Evolutionary conservation across 1,140 invertebrate genomes (phyloP), one percentile per base, ranked within the genome.

Genomic region (Euglossa dilemma): DNA sequence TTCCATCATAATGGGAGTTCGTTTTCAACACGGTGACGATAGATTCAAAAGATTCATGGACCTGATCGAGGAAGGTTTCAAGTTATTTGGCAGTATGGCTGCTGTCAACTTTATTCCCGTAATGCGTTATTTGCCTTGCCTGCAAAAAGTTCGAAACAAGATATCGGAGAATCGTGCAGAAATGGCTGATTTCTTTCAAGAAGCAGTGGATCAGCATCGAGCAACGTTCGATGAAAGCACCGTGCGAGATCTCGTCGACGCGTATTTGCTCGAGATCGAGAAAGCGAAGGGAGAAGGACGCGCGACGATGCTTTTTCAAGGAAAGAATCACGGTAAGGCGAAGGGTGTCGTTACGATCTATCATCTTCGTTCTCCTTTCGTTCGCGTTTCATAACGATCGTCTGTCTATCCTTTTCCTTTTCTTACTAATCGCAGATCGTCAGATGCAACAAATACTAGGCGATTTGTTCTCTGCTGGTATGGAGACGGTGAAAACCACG

Each of bases 401-500:
- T n/a, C n/a, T n/a, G n/a, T n/a, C 4, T 36, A 36, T n/a, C 6
- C 43, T n/a, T 7, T 54, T 76, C 0, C 4, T 11, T 57, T 23
- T 23, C 16, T 5, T 28, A 8, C 20, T 4, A 67, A 12, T 86
- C 75, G 5, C 93, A 98, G 98, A 98, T 95, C 95, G 97, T 56
- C 98, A 99, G 94, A 95, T 99, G 83, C 97, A 98, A 84, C 98
- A 98, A 94, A 97, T 98, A 56, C 96, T 98, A 85, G 97, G 97
- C 6, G 98, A 99, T 91, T 94, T 99, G 28, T 99, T 98, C 94
- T 97, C 97, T 2, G 98, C 98, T 82, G 98, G 98, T 12, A 98
- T 98, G 96, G 98, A 99, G 94, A 99, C 98, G 0, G 98, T 98
- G 43, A 98, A 98, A 86, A 98, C 97, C 1, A 98, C 98, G 0